Evolutionary conservation across 2,888 invertebrate species (phyloP).

Genomic region (Caenorhabditis sinica): DNA sequence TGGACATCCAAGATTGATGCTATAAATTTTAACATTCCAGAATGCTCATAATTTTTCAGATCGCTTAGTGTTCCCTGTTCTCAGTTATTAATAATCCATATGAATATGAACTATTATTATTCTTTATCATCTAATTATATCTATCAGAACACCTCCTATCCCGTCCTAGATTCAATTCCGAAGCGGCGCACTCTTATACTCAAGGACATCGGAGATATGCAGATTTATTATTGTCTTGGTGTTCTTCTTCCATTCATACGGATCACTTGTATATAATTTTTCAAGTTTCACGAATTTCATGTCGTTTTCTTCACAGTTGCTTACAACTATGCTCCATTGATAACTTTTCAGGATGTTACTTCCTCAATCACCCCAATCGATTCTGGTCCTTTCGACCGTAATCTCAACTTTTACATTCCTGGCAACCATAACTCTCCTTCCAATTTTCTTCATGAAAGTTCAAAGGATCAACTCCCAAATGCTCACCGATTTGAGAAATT

Average conservation of each 20-base stretch:
- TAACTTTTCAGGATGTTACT: constrained; percentile 28
- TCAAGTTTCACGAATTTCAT: background rate
- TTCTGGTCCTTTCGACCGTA: constrained; percentile 70
- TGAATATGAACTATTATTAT: too few species aligned
- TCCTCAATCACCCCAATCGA: constrained; percentile 41
- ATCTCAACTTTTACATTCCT: constrained; percentile 70
- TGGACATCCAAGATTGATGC: too few species aligned
- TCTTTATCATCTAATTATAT: background rate
- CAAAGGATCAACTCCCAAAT: constrained; percentile 72
- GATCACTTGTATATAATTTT: background rate
- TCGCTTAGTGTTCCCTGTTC: too few species aligned
- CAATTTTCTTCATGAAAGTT: constrained; percentile 72
- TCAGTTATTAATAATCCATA: too few species aligned
- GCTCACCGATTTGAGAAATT: constrained; percentile 70
- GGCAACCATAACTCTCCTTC: constrained; percentile 67
- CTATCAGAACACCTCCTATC: background rate
- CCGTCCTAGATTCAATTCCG: background rate
- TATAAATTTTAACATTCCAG: too few species aligned
- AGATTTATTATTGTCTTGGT: constrained; percentile 17
- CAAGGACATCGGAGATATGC: constrained; percentile 33
- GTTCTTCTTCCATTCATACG: background rate
- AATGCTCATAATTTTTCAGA: too few species aligned
- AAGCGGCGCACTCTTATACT: background rate
- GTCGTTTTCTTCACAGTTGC: too few species aligned
- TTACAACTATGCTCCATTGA: background rate